Percentiles rank a stretch among this genome's conserved stretches.
These are phyloP conservation scores for zebrafish (Danio rerio) DNA, from an alignment of 2,113 vertebrate species.

Conservation along the genomic window GRCz12tu NC_133198.1:31813501-31814000, in stretches of 20 bases:
- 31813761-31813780: slow-evolving; percentile 88
- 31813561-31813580: slow-evolving; percentile 68
- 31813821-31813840: slow-evolving; percentile 85
- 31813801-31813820: slow-evolving; percentile 88
- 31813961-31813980: slow-evolving; percentile 15
- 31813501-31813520: slow-evolving; percentile 9
- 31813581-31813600: slow-evolving; percentile 65
- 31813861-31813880: slow-evolving; percentile 83
- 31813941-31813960: slow-evolving; percentile 35
- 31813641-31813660: slow-evolving; percentile 72
- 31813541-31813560: slow-evolving; percentile 64
- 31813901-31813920: slow-evolving; percentile 71
- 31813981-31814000: slow-evolving; percentile 34
- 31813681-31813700: slow-evolving; percentile 72
- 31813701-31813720: slow-evolving; percentile 81
- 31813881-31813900: slow-evolving; percentile 76
- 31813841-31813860: slow-evolving; percentile 79
- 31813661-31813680: slow-evolving; percentile 81
- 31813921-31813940: slow-evolving; percentile 48
- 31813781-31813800: slow-evolving; percentile 87
- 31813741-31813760: slow-evolving; percentile 86
- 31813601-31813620: slow-evolving; percentile 74
- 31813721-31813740: slow-evolving; percentile 86
- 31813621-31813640: slow-evolving; percentile 55
- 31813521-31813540: slow-evolving; percentile 13